Percentiles rank a stretch among this genome's conserved stretches.
phyloP scores from a whole-genome alignment of 2,888 invertebrate genomes.

The Meiosimyza decipiens region DNA sequence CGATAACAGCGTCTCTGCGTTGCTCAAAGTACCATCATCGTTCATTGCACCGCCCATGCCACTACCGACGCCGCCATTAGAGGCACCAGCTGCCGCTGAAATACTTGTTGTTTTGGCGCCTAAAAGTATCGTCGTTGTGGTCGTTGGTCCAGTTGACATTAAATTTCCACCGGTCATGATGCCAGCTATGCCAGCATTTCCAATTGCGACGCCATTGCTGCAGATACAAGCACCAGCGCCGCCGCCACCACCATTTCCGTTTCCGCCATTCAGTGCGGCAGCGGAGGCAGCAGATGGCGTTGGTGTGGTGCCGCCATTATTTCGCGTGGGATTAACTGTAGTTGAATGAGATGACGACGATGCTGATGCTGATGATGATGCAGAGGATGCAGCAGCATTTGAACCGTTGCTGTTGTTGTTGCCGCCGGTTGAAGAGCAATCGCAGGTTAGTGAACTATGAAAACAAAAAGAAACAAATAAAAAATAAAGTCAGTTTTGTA shows the following conservation, averaged over 20 bases:
- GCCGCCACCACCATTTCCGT: constrained; percentile 48
- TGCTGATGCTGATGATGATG: constrained; percentile 47
- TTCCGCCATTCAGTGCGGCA: constrained; percentile 27
- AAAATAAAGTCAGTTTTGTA: constrained; percentile 28
- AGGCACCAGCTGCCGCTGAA: constrained; percentile 49
- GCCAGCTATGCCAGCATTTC: constrained; percentile 52
- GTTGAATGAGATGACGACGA: constrained; percentile 55
- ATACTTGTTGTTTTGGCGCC: constrained; percentile 61
- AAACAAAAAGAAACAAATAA: constrained; percentile 12
- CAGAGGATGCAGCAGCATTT: constrained; percentile 29
- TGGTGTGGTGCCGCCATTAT: constrained; percentile 60
- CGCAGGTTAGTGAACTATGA: constrained; percentile 65
- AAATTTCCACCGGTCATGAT: constrained; percentile 61
- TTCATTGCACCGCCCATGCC: constrained; percentile 57
- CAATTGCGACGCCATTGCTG: constrained; percentile 48
- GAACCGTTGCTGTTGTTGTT: constrained; percentile 59
- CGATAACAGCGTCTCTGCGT: constrained; percentile 86
- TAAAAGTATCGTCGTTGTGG: constrained; percentile 63
- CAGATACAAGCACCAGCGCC: constrained; percentile 49
- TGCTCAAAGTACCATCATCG: constrained; percentile 70
- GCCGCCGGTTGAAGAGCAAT: constrained; percentile 59
- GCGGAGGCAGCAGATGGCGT: constrained; percentile 55
- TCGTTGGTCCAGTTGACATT: constrained; percentile 65
- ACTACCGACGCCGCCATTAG: constrained; percentile 40
- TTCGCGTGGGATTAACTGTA: constrained; percentile 62